Conservation (phyloP, 2,113 vertebrate species). For the Galemys pyrenaicus region DNA sequence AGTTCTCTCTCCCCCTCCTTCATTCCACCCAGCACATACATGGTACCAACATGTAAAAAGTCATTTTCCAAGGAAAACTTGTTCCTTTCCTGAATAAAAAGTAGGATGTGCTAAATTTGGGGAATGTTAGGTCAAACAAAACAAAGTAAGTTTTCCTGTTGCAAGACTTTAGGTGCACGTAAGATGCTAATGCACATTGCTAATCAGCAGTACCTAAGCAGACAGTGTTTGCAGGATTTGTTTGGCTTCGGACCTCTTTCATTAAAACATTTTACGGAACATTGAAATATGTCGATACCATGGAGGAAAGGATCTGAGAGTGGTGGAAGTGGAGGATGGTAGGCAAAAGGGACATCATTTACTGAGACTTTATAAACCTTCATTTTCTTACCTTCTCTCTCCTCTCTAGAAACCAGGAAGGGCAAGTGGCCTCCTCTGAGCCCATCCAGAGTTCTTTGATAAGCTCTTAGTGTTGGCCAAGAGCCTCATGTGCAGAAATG, state of each 20-base stretch:
- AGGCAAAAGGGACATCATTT: background rate
- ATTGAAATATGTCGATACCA: background rate
- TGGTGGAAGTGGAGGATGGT: background rate
- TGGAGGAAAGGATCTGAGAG: background rate
- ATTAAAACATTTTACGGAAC: background rate
- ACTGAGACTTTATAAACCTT: background rate
- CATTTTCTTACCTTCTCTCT: background rate
- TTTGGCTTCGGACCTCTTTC: background rate
- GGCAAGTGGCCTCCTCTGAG: background rate
- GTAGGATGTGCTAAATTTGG: background rate
- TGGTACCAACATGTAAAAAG: background rate
- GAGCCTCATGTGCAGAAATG: background rate
- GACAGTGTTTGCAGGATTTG: background rate
- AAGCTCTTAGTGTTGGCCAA: background rate
- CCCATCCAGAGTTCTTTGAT: background rate
- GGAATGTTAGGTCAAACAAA: background rate
- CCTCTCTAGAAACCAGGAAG: background rate
- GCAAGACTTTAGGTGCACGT: background rate
- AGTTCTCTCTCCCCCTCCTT: background rate
- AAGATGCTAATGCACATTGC: background rate
- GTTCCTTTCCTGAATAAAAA: background rate
- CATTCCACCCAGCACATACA: rapidly evolving
- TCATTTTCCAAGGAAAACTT: background rate
- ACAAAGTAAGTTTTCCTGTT: background rate
- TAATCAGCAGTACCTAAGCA: background rate